Evolutionary conservation across 92 coral and sea anemone species (phyloP).

Genomic region (Umimayanthus chanpuru): DNA sequence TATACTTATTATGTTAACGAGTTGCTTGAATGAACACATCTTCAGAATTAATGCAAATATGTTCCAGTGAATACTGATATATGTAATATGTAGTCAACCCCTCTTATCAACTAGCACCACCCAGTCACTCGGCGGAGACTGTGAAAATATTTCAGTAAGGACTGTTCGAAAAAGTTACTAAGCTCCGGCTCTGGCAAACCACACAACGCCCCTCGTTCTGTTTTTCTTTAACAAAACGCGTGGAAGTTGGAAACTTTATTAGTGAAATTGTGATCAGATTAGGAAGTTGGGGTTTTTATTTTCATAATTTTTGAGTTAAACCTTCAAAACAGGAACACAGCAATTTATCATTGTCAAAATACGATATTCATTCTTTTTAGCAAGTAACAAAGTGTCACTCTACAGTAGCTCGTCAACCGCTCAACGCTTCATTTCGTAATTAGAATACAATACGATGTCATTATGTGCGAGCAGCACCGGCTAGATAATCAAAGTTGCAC

Average conservation of each 20-base stretch:
- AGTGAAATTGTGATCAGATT: conserved; percentile 15
- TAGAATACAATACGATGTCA: not conserved
- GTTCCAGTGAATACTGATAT: too few relatives aligned
- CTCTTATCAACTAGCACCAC: too few relatives aligned
- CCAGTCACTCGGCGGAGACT: not conserved
- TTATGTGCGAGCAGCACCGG: not conserved
- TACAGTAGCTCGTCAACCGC: not conserved
- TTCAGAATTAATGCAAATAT: too few relatives aligned
- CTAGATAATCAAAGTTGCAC: not conserved
- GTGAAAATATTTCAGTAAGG: not conserved
- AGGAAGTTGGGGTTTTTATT: conserved; percentile 15
- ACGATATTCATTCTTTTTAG: not conserved
- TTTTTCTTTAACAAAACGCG: not conserved
- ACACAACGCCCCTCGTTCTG: not conserved
- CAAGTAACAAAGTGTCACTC: not conserved
- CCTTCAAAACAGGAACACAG: conserved; percentile 27
- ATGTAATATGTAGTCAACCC: too few relatives aligned
- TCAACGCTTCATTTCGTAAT: not conserved
- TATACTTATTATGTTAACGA: too few relatives aligned
- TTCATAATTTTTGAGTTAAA: not conserved
- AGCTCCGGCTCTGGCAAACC: not conserved
- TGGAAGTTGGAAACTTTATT: not conserved
- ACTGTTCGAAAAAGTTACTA: not conserved
- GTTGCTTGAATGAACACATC: too few relatives aligned
- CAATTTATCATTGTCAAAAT: conserved; percentile 35